Base-by-base conservation (phyloP, 2,888 invertebrate species). In the Agrilus mali region DNA sequence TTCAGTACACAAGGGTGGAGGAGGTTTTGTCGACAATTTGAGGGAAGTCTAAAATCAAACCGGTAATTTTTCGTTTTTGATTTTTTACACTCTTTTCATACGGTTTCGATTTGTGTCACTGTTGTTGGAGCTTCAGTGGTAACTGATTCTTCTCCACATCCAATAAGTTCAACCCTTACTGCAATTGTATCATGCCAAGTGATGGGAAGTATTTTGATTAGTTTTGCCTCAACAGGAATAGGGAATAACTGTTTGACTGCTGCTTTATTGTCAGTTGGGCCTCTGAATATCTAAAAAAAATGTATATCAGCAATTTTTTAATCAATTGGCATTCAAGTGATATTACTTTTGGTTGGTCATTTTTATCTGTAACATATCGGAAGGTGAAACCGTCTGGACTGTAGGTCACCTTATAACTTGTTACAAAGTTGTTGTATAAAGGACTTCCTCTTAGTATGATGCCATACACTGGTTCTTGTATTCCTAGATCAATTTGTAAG, bases 181-280 rank as follows among this genome's bases (percentile, higher is more conserved):
- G 65, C 57, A 34, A 80, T 78, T 10, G 66, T 72, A 4, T 75
- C 74, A 52, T 82, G 75, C 87, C 87, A 90, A 3, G 82, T 77
- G 20, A 78, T 65, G 0, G 90, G 90, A 50, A 74, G 73, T 44
- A 90, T 70, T 45, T 85, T 73, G 7, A 90, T 58, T 16, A 78
- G 73, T 55, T 75, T 76, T 0, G 88, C 86, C 60, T 87, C 86
- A 40, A 90, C 71, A 0, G 89, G 86, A 4, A 73, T 68, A 16
- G 73, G 65, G 48, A 92, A 80, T 55, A 80, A 71, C 53, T 83
- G 78, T 54, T 74, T 70, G 1, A 77, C 68, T 0, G 78, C 72
- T 1, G 69, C 69, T 0, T 63, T 67, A 33, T 72, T 67, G 61
- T 81, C 79, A 12, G 75, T 62, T 2, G 86, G 83, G 0, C 87